phyloP scores from a whole-genome alignment of 2,797 vertebrate species.

The Poecilia velifera region DNA sequence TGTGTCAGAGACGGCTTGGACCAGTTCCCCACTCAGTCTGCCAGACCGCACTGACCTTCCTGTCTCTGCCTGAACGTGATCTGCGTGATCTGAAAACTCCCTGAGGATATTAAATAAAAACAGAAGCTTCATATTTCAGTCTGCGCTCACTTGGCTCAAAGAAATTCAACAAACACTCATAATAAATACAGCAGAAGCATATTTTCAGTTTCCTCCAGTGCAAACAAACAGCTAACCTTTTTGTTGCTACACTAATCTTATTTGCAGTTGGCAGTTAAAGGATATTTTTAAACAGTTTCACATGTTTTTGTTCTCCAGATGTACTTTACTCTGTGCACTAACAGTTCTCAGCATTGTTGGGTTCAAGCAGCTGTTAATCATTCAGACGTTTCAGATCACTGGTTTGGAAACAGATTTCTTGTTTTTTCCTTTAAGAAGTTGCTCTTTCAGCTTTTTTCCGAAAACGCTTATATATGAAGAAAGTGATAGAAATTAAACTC shows the following conservation, averaged over 20 bases:
- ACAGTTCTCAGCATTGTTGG: not conserved
- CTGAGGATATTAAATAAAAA: conserved; percentile 12
- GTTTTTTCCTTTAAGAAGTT: not conserved
- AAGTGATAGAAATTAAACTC: not conserved
- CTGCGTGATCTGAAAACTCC: conserved; percentile 22
- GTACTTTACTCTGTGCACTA: not conserved
- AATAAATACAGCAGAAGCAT: not conserved
- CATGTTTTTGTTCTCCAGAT: not conserved
- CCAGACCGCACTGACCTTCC: conserved; percentile 33
- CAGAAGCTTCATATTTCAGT: conserved; percentile 16
- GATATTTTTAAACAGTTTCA: not conserved
- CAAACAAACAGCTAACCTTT: not conserved
- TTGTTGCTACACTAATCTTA: not conserved
- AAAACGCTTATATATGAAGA: not conserved
- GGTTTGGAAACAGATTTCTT: not conserved
- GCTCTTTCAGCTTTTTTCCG: not conserved
- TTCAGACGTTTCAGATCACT: not conserved
- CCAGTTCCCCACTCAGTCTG: conserved; percentile 25
- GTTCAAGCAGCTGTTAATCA: not conserved
- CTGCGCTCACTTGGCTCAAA: not conserved
- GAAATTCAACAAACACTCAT: not conserved
- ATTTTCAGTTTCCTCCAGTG: not conserved
- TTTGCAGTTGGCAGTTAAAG: not conserved
- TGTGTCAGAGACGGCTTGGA: conserved; percentile 15
- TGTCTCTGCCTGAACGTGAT: conserved; percentile 23